Percentiles rank a stretch among this genome's conserved stretches.
Conservation (phyloP, 2,113 vertebrate species). For the Scolopax mira region DNA sequence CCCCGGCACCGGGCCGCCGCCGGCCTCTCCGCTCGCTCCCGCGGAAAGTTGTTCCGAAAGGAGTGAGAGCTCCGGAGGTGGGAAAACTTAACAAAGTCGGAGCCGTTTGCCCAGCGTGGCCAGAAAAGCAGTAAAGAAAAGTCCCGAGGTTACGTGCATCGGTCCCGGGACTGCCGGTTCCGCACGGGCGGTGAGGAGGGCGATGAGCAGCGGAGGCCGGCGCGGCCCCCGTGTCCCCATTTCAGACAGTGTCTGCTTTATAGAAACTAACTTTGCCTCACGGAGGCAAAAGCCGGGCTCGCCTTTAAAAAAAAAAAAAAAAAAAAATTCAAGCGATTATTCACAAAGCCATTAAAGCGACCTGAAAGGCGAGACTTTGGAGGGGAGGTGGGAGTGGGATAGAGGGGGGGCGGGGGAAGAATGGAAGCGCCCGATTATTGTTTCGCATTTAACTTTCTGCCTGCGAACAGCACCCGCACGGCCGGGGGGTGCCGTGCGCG, state of each 20-base stretch:
- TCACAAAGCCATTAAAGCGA: conserved; percentile 66
- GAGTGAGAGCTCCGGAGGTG: background rate
- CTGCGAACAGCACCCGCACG: background rate
- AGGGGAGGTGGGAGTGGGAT: background rate
- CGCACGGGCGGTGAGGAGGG: background rate
- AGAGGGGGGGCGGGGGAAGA: background rate
- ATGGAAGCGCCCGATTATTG: background rate
- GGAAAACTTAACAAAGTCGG: background rate
- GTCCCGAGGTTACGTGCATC: background rate
- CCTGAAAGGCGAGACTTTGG: conserved; percentile 25
- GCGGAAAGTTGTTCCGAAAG: background rate
- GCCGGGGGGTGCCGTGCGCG: background rate
- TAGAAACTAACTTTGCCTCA: conserved; percentile 48
- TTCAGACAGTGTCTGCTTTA: conserved; percentile 40
- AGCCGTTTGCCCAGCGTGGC: background rate
- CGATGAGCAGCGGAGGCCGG: conserved; percentile 4
- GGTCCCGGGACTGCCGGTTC: conserved; percentile 23
- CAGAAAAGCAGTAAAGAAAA: conserved; percentile 48
- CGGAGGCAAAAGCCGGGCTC: conserved; percentile 51
- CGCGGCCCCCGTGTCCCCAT: conserved; percentile 20
- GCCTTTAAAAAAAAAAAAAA: background rate
- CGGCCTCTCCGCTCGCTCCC: background rate
- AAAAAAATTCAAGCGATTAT: conserved; percentile 63
- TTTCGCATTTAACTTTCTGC: conserved; percentile 2
- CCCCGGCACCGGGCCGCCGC: background rate